Base-by-base conservation (phyloP, 1,140 invertebrate species). In the Geopemphigus sp. region DNA sequence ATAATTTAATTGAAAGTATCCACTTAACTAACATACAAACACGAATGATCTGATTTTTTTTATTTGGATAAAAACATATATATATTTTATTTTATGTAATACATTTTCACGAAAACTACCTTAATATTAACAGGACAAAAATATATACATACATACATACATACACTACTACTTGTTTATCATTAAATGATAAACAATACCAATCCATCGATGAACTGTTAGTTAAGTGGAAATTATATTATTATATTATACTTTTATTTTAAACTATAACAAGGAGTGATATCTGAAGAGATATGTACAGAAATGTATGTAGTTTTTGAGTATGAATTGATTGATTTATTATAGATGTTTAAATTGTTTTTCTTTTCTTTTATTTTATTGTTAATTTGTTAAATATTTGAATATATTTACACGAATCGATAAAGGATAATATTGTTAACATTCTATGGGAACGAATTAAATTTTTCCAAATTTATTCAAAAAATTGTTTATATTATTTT, bases 341-440 rank as follows among this genome's bases (percentile, higher is more conserved):
- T 72, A 54, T 72, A 72, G 68, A 26, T 72, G 47, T 54, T 26
- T 53, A 26, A 29, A 2, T 61, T 39, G 32, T 39, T 39, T 39
- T 63, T 63, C 32, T 26, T 72, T 54, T 72, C n/a, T 22, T 22
- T 50, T 26, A 72, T 54, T 70, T 53, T 72, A 72, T 72, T 72
- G 68, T 72, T 72, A 54, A 26, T 72, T 53, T 72, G 47, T 72
- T 53, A 72, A 72, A 72, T 72, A 72, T 72, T 72, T 70, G 53
- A 54, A 72, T 54, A 19, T 29, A 72, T 72, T 72, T 54, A 54
- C 47, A 54, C 14, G 8, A 72, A 53, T 12, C 17, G 12, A 29
- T 70, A 29, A 70, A 19, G 1, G 15, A 72, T 72, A 72, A 72
- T 54, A 72, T 29, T 72, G 50, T 72, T 72, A n/a, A 72, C 54